Conservation (phyloP, 2,797 vertebrate species). For the Hoplostethus atlanticus region DNA sequence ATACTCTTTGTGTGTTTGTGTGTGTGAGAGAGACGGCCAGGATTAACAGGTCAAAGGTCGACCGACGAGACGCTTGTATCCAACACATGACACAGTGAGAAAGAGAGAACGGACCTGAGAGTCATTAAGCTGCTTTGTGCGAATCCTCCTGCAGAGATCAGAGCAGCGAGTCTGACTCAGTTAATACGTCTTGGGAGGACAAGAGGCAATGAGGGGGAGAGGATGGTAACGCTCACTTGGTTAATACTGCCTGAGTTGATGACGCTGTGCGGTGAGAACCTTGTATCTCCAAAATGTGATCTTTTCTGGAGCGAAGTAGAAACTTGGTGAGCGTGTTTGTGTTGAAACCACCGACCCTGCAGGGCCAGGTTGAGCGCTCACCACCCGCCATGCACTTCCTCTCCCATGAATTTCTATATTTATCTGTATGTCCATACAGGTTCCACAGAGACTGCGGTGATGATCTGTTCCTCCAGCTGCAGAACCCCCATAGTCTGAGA, state of each 20-base stretch:
- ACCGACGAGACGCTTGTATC: conserved; percentile 54
- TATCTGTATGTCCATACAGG: too few relatives aligned
- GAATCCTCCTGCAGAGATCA: conserved; percentile 28
- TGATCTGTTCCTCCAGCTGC: too few relatives aligned
- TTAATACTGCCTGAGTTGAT: conserved; percentile 25
- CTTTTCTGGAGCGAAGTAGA: too few relatives aligned
- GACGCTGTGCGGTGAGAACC: not conserved
- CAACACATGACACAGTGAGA: conserved; percentile 23
- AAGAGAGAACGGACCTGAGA: conserved; percentile 4
- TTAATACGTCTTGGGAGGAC: conserved; percentile 22
- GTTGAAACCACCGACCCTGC: too few relatives aligned
- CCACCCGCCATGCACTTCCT: too few relatives aligned
- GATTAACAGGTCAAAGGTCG: conserved; percentile 56
- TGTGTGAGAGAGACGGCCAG: not conserved
- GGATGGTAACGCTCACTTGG: conserved; percentile 29
- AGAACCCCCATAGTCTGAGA: too few relatives aligned
- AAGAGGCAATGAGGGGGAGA: not conserved
- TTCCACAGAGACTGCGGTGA: too few relatives aligned
- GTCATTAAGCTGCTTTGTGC: conserved; percentile 53
- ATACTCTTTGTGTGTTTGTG: not conserved
- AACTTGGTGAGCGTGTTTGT: too few relatives aligned
- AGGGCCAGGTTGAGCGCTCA: too few relatives aligned
- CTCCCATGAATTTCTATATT: too few relatives aligned
- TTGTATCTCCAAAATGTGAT: too few relatives aligned
- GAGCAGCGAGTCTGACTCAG: conserved; percentile 23